phyloP scores from a whole-genome alignment of 2,888 invertebrate genomes.

The Pandemis heparana region DNA sequence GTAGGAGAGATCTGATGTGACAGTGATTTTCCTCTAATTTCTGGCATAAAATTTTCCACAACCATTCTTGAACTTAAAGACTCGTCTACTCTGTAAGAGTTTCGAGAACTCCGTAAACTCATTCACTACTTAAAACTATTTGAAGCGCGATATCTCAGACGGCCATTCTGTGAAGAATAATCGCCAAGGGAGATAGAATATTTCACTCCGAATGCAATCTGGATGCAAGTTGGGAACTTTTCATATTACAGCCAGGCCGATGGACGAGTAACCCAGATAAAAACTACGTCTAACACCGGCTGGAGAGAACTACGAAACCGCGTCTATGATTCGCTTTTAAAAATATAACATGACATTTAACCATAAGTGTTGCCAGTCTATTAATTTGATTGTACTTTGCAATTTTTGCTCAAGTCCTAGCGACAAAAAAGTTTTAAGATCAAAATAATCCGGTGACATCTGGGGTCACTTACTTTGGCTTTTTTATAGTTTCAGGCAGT shows the following conservation, averaged over 20 bases:
- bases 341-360: too few species aligned
- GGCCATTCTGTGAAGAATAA: constrained; percentile 20
- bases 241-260: constrained; percentile 63
- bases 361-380: too few species aligned
- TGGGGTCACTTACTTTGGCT: too few species aligned
- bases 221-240: constrained; percentile 61
- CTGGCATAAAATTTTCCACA: neutral
- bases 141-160: constrained; percentile 12
- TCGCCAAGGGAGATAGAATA: constrained; percentile 28
- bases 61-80: neutral
- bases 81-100: neutral
- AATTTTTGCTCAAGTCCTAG: too few species aligned
- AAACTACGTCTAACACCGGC: constrained; percentile 45
- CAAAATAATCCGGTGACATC: too few species aligned
- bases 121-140: constrained; percentile 5
- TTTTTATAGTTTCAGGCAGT: too few species aligned
- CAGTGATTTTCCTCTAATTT: too few species aligned
- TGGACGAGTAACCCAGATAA: constrained; percentile 68
- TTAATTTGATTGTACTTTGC: too few species aligned
- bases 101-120: neutral
- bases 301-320: constrained; percentile 6
- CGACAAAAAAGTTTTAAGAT: too few species aligned
- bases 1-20: too few species aligned
- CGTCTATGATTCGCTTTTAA: constrained; percentile 4
- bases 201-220: constrained; percentile 51